Percentiles rank a stretch among this genome's conserved stretches.
Conservation (phyloP, 2,797 vertebrate genomes). For the Spinus pinus region DNA sequence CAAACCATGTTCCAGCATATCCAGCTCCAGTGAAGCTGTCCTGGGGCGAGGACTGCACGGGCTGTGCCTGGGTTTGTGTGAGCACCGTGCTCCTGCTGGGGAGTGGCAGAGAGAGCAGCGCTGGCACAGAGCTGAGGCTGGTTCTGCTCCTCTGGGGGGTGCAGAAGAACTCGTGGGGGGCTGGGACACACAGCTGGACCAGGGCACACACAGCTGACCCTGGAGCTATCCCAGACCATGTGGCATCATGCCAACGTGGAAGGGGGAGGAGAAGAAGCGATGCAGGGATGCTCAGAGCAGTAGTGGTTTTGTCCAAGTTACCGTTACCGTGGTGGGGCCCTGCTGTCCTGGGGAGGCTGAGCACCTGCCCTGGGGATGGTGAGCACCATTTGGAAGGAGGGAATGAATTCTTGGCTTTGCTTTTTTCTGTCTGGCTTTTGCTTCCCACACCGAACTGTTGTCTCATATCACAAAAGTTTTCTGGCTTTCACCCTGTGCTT, state of each 20-base stretch:
- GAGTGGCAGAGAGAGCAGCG: not conserved
- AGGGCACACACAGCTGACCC: not conserved
- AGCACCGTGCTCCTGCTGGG: fast-evolving
- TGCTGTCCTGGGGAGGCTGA: too few relatives aligned
- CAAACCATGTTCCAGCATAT: fast-evolving
- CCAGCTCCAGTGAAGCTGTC: fast-evolving
- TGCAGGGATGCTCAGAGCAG: not conserved
- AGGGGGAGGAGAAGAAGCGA: not conserved
- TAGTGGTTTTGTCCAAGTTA: not conserved
- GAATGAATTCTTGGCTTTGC: not conserved
- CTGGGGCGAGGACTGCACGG: fast-evolving
- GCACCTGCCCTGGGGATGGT: too few relatives aligned
- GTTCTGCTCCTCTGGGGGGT: not conserved
- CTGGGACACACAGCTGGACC: not conserved
- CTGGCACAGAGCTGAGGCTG: not conserved
- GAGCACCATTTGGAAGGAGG: not conserved
- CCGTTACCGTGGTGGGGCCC: too few relatives aligned
- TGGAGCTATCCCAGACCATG: not conserved
- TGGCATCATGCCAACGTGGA: too few relatives aligned
- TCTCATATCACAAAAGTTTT: not conserved
- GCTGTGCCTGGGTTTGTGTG: not conserved
- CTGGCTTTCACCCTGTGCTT: not conserved
- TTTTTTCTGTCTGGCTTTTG: not conserved
- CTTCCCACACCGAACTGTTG: not conserved
- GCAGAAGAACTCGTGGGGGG: not conserved